Conservation (phyloP, 2,113 vertebrate genomes). For the Neotoma lepida region DNA sequence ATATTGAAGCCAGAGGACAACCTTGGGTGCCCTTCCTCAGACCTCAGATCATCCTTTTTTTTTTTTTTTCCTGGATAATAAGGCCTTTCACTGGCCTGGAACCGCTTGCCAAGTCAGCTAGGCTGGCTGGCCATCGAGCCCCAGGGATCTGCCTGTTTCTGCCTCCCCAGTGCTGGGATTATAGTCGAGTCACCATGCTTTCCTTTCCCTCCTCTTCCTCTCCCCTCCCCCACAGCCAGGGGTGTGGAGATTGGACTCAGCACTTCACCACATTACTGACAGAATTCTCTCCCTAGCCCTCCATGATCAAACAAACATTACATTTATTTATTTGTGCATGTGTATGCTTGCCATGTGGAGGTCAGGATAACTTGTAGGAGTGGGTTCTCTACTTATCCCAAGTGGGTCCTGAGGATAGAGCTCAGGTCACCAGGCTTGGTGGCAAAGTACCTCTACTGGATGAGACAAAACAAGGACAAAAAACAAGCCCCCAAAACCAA, state of each 20-base stretch:
- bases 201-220: background rate
- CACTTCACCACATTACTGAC: background rate
- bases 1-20: background rate
- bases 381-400: background rate
- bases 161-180: background rate
- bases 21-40: background rate
- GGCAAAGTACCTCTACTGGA: background rate
- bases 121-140: background rate
- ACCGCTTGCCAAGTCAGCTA: background rate
- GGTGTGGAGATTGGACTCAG: too few species aligned
- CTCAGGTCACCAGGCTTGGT: background rate
- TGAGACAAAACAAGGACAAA: background rate
- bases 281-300: background rate
- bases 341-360: background rate
- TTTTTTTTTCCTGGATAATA: too few species aligned
- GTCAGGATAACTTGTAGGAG: background rate
- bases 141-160: background rate
- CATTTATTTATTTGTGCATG: background rate
- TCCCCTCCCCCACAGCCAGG: rapidly evolving
- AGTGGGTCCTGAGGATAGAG: background rate
- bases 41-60: background rate
- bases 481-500: background rate
- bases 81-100: background rate
- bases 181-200: background rate
- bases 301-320: background rate